Percentiles rank a stretch among this genome's conserved stretches.
Conservation (phyloP, 2,797 vertebrate species). For the Acanthiza pusilla region DNA sequence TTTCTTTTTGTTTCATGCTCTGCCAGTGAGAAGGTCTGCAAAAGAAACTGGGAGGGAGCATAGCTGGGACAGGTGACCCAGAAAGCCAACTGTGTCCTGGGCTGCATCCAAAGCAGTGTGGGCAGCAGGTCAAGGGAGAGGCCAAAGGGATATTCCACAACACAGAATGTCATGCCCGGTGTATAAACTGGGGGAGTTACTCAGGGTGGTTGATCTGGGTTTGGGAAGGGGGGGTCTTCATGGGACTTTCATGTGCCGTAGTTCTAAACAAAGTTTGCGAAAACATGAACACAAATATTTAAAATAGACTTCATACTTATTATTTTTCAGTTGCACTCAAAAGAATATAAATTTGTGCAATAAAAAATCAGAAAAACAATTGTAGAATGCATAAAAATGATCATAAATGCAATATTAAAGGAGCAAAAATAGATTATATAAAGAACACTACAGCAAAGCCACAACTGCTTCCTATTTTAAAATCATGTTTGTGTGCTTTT, state of each 20-base stretch:
- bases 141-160: background rate
- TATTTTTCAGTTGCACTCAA: background rate
- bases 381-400: background rate
- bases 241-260: background rate
- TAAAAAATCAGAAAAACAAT: background rate
- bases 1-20: background rate
- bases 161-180: background rate
- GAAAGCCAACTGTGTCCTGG: background rate
- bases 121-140: background rate
- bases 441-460: background rate
- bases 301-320: background rate
- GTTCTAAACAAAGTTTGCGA: background rate
- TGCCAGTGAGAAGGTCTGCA: background rate
- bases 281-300: background rate
- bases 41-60: background rate
- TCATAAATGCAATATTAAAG: background rate
- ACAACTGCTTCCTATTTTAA: background rate
- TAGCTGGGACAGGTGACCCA: background rate
- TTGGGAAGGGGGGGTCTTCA: background rate
- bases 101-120: background rate
- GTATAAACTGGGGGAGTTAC: background rate
- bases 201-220: accelerated
- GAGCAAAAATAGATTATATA: background rate
- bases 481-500: background rate
- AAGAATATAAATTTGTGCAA: background rate